Percentiles rank a stretch among this genome's conserved stretches.
phyloP scores from a whole-genome alignment of 2,113 vertebrate genomes.

The human (Homo sapiens) region DNA sequence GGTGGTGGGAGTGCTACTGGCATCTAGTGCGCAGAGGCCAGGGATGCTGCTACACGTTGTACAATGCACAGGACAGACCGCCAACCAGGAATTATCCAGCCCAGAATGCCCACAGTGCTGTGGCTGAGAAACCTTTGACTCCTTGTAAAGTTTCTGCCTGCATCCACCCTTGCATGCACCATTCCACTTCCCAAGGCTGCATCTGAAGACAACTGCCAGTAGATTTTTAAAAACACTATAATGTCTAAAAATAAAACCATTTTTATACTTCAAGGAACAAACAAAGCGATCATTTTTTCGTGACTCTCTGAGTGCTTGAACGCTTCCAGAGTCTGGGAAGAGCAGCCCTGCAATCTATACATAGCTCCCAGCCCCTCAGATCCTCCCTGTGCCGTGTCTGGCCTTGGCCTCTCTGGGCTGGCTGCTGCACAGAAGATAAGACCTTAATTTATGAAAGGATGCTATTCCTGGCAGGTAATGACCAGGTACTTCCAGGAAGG shows the following conservation, averaged over 20 bases:
- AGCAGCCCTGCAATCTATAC: conserved; percentile 15
- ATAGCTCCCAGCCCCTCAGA: conserved; percentile 48
- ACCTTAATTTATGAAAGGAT: conserved; percentile 41
- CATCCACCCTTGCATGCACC: accelerated
- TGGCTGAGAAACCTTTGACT: neutral
- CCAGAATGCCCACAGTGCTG: neutral
- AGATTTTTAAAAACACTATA: neutral
- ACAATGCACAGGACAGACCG: neutral
- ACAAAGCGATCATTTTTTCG: conserved; percentile 47
- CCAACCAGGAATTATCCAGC: neutral
- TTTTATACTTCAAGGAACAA: conserved; percentile 74
- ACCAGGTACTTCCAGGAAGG: conserved; percentile 30
- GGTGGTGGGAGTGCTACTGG: neutral
- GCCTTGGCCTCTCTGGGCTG: neutral
- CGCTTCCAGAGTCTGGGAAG: conserved; percentile 30
- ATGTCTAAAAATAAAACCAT: conserved; percentile 60
- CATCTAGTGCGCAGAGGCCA: neutral
- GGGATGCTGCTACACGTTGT: neutral
- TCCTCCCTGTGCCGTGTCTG: neutral
- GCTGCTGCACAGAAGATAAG: conserved; percentile 25
- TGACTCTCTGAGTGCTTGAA: conserved; percentile 19
- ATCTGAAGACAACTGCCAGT: conserved; percentile 58
- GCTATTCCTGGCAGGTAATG: conserved; percentile 5
- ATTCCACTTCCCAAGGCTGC: neutral
- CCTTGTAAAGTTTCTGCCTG: neutral